Base-by-base conservation (phyloP, 92 coral and sea anemone species). In the Umimayanthus chanpuru region DNA sequence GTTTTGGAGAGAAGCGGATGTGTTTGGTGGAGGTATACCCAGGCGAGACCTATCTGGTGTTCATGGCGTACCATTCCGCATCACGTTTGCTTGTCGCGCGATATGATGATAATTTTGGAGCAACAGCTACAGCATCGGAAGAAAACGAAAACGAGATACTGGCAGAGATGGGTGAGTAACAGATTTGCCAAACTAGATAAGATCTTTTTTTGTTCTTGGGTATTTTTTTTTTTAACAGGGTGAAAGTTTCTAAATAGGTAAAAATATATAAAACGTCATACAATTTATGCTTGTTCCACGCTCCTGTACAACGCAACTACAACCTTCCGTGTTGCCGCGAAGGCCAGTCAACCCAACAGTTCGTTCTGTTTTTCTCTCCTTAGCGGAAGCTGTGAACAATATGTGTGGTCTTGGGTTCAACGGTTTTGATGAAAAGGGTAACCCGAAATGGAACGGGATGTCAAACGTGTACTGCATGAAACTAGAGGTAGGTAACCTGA, bases 21-120 rank as follows among this genome's bases (percentile, higher is more conserved):
- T 97, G 99, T 43, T 29, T 81, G 28, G 90, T 96, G 44, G 94
- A 91, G 41, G 98, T 94, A 20, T 85, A 87, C 21, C 89, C 90
- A 39, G 98, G 94, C 36, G 98, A 97, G 77, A 89, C 89, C 0
- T 96, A 97, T 77, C 38, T 97, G 64, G 92, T 97, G 9, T 96
- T 97, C 74, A 93, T 85, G 92, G 92, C 89, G 14, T 89, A 91
- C 38, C 94, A 90, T 32, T 93, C 96, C 44, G 49, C 77, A 16
- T 88, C 94, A 1, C 88, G 91, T 55, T 81, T 92, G 44, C 90
- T 97, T 43, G 92, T 95, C 25, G 98, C 97, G 2, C 85, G 95
- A 16, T 96, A 94, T 81, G 94, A 96, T 29, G 96, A 87, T 65
- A 77, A 86, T 12, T 97, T 97, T 74, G 98, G 96, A 4, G 99